These are phyloP conservation scores for Linepithema humile DNA, from an alignment of 1,140 invertebrate species.

Conservation along the genomic window DNA sequence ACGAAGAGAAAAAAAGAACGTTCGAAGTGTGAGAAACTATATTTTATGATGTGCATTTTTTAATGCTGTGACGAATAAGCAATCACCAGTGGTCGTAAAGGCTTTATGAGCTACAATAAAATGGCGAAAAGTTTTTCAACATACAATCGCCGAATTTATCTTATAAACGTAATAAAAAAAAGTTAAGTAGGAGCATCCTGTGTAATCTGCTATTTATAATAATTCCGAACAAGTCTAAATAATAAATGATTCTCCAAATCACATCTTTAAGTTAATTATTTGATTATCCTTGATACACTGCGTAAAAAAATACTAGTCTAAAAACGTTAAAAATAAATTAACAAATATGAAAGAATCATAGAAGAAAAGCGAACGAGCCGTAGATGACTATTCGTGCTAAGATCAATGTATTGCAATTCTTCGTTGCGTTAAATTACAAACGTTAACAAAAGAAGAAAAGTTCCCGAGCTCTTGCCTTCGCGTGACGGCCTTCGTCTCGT, in stretches of 20 bases:
- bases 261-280: background rate
- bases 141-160: background rate
- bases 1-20: conserved; percentile 5
- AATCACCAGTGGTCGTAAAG: too few species aligned
- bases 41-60: background rate
- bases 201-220: background rate
- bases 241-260: background rate
- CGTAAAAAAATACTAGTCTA: background rate
- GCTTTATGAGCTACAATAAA: too few species aligned
- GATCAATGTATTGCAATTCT: too few species aligned
- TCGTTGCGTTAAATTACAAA: too few species aligned
- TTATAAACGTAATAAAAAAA: background rate
- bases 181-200: background rate
- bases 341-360: too few species aligned
- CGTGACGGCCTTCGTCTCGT: conserved; percentile 37
- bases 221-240: background rate
- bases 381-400: too few species aligned
- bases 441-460: background rate
- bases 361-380: too few species aligned
- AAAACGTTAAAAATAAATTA: background rate
- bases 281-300: background rate
- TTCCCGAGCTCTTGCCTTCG: conserved; percentile 48
- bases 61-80: too few species aligned
- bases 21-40: background rate
- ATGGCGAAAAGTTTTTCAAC: background rate